phyloP scores from a whole-genome alignment of 2,113 vertebrate genomes.

The Monarcha castaneiventris region DNA sequence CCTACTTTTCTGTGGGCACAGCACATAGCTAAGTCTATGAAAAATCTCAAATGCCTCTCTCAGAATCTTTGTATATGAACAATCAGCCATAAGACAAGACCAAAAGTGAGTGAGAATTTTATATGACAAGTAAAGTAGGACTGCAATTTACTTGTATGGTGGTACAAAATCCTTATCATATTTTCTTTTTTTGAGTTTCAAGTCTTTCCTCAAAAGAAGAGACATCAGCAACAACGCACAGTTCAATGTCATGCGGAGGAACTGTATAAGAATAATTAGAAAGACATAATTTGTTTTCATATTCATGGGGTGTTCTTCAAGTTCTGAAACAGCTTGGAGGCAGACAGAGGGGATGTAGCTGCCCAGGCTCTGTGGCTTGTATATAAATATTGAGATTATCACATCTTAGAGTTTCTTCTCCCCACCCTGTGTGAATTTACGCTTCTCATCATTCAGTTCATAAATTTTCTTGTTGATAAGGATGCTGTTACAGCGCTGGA shows the following conservation, averaged over 20 bases:
- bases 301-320: not conserved
- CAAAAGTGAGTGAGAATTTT: not conserved
- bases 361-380: not conserved
- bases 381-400: not conserved
- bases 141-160: rapidly evolving
- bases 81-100: not conserved
- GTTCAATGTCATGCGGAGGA: not conserved
- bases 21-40: not conserved
- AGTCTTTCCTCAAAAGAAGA: not conserved
- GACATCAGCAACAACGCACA: not conserved
- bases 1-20: not conserved
- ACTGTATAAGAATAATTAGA: not conserved
- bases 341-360: not conserved
- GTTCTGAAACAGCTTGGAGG: not conserved
- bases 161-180: not conserved
- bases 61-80: not conserved
- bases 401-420: not conserved
- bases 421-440: not conserved
- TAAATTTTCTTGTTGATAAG: not conserved
- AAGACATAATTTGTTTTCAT: not conserved
- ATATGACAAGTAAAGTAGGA: not conserved
- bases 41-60: not conserved
- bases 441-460: not conserved
- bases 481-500: not conserved
- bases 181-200: not conserved